Conservation (phyloP, 2,797 vertebrate genomes). For the Pteronotus mesoamericanus region DNA sequence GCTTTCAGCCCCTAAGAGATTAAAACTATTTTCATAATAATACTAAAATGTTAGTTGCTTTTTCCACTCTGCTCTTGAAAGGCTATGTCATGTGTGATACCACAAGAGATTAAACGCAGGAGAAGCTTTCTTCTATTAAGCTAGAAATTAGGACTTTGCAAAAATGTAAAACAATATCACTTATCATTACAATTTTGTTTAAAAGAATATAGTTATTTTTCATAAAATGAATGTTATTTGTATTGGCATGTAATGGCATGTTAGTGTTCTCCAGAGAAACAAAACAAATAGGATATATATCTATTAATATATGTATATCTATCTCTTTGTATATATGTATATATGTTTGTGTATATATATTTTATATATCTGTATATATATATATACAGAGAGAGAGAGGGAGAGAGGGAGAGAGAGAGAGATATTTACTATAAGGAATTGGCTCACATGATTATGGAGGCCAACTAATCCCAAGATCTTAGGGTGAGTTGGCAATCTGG, state of each 20-base stretch:
- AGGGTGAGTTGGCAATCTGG: not conserved
- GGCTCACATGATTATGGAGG: not conserved
- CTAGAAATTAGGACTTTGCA: not conserved
- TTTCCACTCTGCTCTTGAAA: not conserved
- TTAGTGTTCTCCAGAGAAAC: not conserved
- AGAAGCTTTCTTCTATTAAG: not conserved
- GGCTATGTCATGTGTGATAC: not conserved
- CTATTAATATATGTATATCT: too few relatives aligned
- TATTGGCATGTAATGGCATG: not conserved
- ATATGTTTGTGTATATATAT: too few relatives aligned
- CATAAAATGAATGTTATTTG: not conserved
- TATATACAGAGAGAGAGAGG: not conserved
- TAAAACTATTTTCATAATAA: slow-evolving; percentile 1
- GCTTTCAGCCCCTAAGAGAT: not conserved
- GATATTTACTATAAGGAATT: not conserved
- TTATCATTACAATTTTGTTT: not conserved
- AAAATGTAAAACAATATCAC: not conserved
- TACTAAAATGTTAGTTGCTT: not conserved
- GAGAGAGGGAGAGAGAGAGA: not conserved
- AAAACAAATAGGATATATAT: not conserved
- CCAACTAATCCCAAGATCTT: not conserved
- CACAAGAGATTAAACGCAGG: not conserved
- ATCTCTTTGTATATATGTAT: too few relatives aligned
- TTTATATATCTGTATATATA: not conserved
- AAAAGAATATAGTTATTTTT: slow-evolving; percentile 30